Conservation (phyloP, 2,888 invertebrate species). For the Choreutis nemorana region DNA sequence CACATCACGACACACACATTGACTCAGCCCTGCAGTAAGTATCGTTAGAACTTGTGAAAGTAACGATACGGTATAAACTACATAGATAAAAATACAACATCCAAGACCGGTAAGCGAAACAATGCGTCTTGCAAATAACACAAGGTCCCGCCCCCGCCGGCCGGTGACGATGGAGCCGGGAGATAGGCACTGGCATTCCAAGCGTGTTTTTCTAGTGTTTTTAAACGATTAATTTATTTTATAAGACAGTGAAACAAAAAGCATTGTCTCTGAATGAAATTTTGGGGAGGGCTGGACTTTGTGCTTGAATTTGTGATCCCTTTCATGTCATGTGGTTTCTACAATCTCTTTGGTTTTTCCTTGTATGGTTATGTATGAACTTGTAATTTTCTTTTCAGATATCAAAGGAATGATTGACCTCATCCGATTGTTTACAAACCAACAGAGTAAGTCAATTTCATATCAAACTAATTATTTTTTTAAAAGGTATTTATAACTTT, state of each 20-base stretch:
- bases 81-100: too few species aligned
- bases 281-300: background rate
- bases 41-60: background rate
- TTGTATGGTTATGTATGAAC: too few species aligned
- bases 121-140: too few species aligned
- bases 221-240: background rate
- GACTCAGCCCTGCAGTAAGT: background rate
- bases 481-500: background rate
- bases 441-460: constrained; percentile 20
- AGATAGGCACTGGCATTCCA: too few species aligned
- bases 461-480: background rate
- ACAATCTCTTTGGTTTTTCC: too few species aligned
- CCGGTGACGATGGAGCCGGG: too few species aligned
- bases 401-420: constrained; percentile 21
- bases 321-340: too few species aligned
- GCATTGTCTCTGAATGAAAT: background rate
- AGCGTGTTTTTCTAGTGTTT: too few species aligned
- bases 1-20: background rate
- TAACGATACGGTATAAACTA: too few species aligned
- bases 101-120: too few species aligned
- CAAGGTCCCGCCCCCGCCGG: too few species aligned
- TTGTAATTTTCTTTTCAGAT: constrained; percentile 6
- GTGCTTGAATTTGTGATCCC: too few species aligned
- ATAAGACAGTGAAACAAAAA: background rate
- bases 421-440: constrained; percentile 24